These are phyloP conservation scores for Hypolimnas misippus DNA, from an alignment of 2,888 invertebrate genomes.

Conservation along the genomic window DNA sequence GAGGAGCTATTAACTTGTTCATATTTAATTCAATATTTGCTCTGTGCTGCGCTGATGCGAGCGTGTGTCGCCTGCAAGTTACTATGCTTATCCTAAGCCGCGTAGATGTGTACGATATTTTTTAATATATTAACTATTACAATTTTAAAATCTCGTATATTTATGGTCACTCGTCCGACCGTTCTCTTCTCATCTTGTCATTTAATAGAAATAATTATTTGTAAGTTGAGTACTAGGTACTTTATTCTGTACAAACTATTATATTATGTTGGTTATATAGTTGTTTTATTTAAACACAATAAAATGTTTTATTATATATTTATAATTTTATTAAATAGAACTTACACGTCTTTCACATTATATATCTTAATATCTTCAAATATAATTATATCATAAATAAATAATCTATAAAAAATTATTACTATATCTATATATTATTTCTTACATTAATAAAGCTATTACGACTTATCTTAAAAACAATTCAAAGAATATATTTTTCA, in stretches of 20 bases:
- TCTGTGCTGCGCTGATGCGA: too few relatives aligned
- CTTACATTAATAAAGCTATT: conserved; percentile 19
- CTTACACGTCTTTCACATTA: not conserved
- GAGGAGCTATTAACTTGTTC: too few relatives aligned
- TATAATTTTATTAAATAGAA: conserved; percentile 9
- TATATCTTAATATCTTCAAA: not conserved
- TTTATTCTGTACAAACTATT: conserved; percentile 78
- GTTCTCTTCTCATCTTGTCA: conserved; percentile 59
- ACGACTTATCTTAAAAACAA: not conserved
- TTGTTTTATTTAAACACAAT: conserved; percentile 41
- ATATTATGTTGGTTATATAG: conserved; percentile 74
- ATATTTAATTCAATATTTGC: too few relatives aligned
- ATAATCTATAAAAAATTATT: not conserved
- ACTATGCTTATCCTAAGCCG: not conserved
- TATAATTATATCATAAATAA: not conserved
- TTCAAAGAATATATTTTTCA: not conserved
- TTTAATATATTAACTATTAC: conserved; percentile 41
- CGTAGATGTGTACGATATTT: not conserved
- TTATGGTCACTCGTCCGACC: conserved; percentile 47
- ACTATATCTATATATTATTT: conserved; percentile 4
- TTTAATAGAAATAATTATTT: conserved; percentile 51
- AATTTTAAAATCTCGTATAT: conserved; percentile 49
- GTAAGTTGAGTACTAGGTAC: conserved; percentile 70
- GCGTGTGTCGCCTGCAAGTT: too few relatives aligned
- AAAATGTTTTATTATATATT: not conserved